Evolutionary conservation across 2,888 invertebrate genomes (phyloP).

Genomic region (Notodonta ziczac): DNA sequence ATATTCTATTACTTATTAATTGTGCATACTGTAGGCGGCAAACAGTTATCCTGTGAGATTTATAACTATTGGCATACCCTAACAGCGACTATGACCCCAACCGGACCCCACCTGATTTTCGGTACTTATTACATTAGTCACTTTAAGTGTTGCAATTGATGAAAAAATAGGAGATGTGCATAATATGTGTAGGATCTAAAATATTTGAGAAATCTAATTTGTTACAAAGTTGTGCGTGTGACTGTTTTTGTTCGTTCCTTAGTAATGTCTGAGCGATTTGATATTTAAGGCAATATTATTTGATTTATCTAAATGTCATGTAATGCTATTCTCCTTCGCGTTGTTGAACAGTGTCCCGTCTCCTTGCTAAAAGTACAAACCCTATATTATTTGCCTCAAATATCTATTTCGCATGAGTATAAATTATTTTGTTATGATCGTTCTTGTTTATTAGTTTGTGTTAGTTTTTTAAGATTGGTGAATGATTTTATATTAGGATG

Average conservation of each 20-base stretch:
- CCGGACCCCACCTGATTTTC: constrained; percentile 38
- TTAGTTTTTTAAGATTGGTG: constrained; percentile 38
- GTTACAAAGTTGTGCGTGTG: constrained; percentile 43
- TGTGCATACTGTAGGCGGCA: no score
- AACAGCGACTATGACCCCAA: neutral
- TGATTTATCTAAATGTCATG: constrained; percentile 15
- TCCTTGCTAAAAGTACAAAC: constrained; percentile 35
- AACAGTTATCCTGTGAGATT: no score
- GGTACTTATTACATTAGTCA: constrained; percentile 56
- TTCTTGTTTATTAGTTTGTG: constrained; percentile 44
- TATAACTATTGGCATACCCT: no score
- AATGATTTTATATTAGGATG: constrained; percentile 36
- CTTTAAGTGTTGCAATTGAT: constrained; percentile 51
- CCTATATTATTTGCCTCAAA: constrained; percentile 35
- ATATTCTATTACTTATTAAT: no score
- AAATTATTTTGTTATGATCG: constrained; percentile 49
- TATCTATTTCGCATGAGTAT: constrained; percentile 35
- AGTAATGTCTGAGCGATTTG: constrained; percentile 32
- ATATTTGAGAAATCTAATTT: constrained; percentile 27
- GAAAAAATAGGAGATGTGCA: constrained; percentile 54
- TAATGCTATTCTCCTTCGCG: constrained; percentile 10
- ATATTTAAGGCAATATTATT: constrained; percentile 40
- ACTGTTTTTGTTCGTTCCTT: constrained; percentile 42
- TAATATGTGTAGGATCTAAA: constrained; percentile 56
- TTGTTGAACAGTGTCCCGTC: constrained; percentile 11